Base-by-base conservation (phyloP, 2,888 invertebrate species). In the Lochmaea crataegi region DNA sequence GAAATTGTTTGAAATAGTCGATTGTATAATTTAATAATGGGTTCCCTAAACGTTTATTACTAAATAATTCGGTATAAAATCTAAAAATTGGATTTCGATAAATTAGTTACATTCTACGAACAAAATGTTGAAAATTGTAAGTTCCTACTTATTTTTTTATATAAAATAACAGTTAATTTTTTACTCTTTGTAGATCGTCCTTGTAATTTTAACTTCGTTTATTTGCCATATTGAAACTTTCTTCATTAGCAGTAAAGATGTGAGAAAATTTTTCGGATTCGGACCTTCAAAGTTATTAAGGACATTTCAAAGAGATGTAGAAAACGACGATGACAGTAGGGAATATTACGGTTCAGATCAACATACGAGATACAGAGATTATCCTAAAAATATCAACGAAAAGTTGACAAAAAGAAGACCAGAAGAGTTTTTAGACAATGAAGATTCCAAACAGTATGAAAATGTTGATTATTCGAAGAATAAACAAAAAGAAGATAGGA, bases 241-340 rank as follows among this genome's bases (percentile, higher is more conserved):
- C 26, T 69, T 69, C 38, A 63, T 69, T 22, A 38, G 41, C 53
- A 41, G 14, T 22, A 38, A 22, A 12, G 68, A 63, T 41, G 48
- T 69, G 4, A 38, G 63, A 53, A 69, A 56, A 53, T 69, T 69
- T 53, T 69, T 69, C 26, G 68, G 68, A 16, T 51, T 68, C n/a
- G 18, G 51, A 11, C 51, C 68, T 16, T 58, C 61, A 10, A 68
- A 22, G 9, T 10, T 45, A 2, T 60, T 32, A 32, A 68, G 18
- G 32, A 38, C 14, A 45, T 61, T 63, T 14, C 32, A 42, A 41
- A 68, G 32, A 26, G 38, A 68, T 38, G 32, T 22, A 12, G 61
- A 68, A 3, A 26, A 68, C 10, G 18, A 67, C 1, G 67, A 67
- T 7, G 56, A 48, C 11, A 41, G 42, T 12, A 9, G n/a, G 10